These are phyloP conservation scores for Sinhomidia bicolor DNA, from an alignment of 2,888 invertebrate species.

Conservation along the genomic window DNA sequence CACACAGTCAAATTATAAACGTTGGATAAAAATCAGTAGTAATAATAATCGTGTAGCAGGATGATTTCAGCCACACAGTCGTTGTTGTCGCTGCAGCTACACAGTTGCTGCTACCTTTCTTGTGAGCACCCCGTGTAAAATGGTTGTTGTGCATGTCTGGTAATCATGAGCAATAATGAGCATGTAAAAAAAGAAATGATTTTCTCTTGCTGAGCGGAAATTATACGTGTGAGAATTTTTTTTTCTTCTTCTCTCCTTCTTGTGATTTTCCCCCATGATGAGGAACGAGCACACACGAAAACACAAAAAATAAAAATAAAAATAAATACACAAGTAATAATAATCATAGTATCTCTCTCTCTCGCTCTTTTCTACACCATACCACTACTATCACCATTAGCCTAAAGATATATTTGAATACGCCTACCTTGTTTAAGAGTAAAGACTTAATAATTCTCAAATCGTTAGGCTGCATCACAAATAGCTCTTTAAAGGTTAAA, in stretches of 20 bases:
- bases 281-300: constrained; percentile 1
- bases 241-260: no score
- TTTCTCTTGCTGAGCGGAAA: constrained; percentile 66
- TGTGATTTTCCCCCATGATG: constrained; percentile 38
- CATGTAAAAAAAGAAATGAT: constrained; percentile 59
- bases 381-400: constrained; percentile 24
- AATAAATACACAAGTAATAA: not conserved
- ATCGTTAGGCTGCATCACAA: not conserved
- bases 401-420: not conserved
- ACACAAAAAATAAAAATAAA: not conserved
- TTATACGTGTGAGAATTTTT: constrained; percentile 72
- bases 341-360: constrained; percentile 11
- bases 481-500: not conserved
- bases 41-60: constrained; percentile 41
- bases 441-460: constrained; percentile 42
- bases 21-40: constrained; percentile 50
- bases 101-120: no score
- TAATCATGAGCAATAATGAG: constrained; percentile 72
- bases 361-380: no score
- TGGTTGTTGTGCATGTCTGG: constrained; percentile 65
- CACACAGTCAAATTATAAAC: constrained; percentile 35
- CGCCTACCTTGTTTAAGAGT: constrained; percentile 1
- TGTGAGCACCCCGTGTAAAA: constrained; percentile 58
- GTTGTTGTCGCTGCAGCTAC: not conserved
- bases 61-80: constrained; percentile 55